Percentiles rank a stretch among this genome's conserved stretches.
phyloP scores from a whole-genome alignment of 2,113 vertebrate genomes.

The Galeopterus variegatus region DNA sequence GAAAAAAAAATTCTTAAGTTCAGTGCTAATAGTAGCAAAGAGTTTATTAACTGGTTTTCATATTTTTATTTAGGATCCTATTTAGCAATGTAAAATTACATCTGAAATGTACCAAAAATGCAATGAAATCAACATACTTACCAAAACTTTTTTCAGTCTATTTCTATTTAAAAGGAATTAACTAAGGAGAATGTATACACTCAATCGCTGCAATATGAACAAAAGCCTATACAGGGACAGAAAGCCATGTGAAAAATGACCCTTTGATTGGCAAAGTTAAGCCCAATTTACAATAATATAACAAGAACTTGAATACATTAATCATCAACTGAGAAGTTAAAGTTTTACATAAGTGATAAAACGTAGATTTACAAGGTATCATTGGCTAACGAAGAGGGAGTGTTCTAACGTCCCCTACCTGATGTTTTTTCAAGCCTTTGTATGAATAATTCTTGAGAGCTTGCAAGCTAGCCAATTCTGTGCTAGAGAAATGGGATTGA shows the following conservation, averaged over 20 bases:
- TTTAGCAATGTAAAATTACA: not conserved
- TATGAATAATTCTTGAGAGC: not conserved
- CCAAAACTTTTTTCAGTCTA: not conserved
- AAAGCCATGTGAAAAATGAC: constrained; percentile 16
- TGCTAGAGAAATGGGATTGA: not conserved
- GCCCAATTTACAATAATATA: constrained; percentile 7
- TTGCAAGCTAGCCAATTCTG: not conserved
- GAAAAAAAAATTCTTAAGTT: not conserved
- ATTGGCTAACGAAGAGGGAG: not conserved
- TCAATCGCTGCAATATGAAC: not conserved
- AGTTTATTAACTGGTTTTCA: not conserved
- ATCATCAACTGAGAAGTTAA: constrained; percentile 29
- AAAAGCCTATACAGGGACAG: not conserved
- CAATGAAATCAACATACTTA: not conserved
- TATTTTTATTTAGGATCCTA: constrained; percentile 21
- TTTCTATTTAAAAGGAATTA: constrained; percentile 55
- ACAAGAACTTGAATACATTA: constrained; percentile 54
- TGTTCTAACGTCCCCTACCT: not conserved
- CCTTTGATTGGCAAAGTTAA: constrained; percentile 9
- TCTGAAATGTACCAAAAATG: not conserved
- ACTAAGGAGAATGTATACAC: not conserved
- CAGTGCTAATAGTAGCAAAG: not conserved
- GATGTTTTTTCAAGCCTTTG: not conserved
- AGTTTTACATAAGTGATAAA: constrained; percentile 55
- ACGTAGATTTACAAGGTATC: not conserved